phyloP scores from a whole-genome alignment of 2,797 vertebrate species.

The Argentina silus region DNA sequence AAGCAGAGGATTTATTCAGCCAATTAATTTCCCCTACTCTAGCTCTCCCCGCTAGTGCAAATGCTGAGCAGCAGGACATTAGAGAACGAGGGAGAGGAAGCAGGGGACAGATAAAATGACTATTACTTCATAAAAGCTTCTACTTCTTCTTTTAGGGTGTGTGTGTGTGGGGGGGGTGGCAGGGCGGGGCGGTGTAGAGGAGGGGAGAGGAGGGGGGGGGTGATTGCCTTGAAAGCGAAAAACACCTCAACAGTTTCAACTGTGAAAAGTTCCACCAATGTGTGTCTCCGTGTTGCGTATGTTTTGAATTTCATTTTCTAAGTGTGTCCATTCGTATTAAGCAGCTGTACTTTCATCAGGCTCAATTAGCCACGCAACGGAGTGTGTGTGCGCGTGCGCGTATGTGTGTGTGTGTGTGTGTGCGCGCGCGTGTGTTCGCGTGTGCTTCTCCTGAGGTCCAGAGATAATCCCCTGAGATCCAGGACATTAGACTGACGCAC shows the following conservation, averaged over 20 bases:
- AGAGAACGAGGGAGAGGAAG: conserved; percentile 31
- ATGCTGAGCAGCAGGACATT: conserved; percentile 62
- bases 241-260: background rate
- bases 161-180: background rate
- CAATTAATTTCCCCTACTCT: conserved; percentile 70
- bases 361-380: conserved; percentile 20
- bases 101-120: conserved; percentile 41
- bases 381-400: conserved; percentile 7
- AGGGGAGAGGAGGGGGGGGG: background rate
- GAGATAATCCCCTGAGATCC: no score
- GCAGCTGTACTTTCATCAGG: conserved; percentile 32
- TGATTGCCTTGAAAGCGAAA: conserved; percentile 3
- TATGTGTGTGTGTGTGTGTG: conserved; percentile 1
- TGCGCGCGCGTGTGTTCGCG: background rate
- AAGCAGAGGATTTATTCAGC: conserved; percentile 77
- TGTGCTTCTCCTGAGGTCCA: no score
- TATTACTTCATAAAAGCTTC: conserved; percentile 46
- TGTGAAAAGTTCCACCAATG: background rate
- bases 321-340: background rate
- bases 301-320: conserved; percentile 5
- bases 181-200: background rate
- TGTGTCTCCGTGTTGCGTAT: background rate
- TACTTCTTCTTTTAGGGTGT: conserved; percentile 7
- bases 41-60: conserved; percentile 70
- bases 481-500: no score